A percentile compares a stretch with the other conserved stretches of the same genome.
Evolutionary conservation across 2,113 vertebrate genomes (phyloP).

Genomic region (Microcebus jonahi): DNA sequence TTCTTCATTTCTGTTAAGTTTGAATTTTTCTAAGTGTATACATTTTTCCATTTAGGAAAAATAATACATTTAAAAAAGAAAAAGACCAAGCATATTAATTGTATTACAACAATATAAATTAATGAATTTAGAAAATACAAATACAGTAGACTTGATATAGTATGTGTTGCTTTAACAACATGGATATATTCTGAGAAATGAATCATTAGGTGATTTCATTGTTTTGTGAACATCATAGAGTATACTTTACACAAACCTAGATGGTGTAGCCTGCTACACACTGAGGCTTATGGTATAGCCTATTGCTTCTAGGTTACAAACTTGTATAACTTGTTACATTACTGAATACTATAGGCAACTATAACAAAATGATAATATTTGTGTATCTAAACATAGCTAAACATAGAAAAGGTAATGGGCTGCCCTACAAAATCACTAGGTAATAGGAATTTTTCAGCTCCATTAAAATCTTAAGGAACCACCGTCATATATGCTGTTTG

Average conservation of each 20-base stretch:
- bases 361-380: background rate
- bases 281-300: background rate
- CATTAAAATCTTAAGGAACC: background rate
- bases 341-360: background rate
- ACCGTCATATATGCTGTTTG: background rate
- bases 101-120: background rate
- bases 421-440: background rate
- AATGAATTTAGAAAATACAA: conserved; percentile 45
- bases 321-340: background rate
- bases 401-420: background rate
- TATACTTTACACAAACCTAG: background rate
- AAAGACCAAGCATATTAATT: background rate
- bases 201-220: background rate
- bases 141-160: background rate
- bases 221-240: background rate
- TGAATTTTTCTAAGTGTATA: background rate
- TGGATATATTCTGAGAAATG: background rate
- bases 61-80: background rate
- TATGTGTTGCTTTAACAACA: background rate
- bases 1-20: background rate
- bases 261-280: background rate
- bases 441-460: background rate
- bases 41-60: conserved; percentile 31
- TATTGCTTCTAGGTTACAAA: background rate
- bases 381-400: background rate